A percentile compares a stretch with the other conserved stretches of the same genome.
These are phyloP conservation scores for Dromiciops gliroides DNA, from an alignment of 2,113 vertebrate species.

Conservation along the genomic window DNA sequence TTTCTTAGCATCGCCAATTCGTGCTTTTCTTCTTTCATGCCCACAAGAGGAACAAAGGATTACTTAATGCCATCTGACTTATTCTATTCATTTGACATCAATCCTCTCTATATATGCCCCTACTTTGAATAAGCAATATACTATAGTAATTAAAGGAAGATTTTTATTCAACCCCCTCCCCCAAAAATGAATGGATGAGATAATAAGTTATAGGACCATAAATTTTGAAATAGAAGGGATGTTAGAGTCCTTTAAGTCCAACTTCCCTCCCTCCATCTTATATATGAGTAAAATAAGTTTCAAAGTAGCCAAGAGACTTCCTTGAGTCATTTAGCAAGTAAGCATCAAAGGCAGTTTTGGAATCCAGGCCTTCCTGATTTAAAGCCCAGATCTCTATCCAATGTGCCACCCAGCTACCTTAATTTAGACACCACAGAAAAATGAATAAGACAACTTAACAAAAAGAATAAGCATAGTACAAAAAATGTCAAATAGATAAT, in stretches of 20 bases:
- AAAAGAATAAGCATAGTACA: neutral
- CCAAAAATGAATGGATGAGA: neutral
- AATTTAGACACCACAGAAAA: neutral
- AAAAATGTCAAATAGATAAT: neutral
- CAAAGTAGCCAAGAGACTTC: neutral
- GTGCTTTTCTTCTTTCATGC: neutral
- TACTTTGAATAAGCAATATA: neutral
- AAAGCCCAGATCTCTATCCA: neutral
- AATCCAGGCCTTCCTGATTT: neutral
- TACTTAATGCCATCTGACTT: neutral
- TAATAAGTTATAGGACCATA: neutral
- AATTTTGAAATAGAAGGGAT: neutral
- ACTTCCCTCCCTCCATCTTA: neutral
- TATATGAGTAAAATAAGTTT: neutral
- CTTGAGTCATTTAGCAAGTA: neutral
- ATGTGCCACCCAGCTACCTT: neutral
- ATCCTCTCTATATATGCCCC: neutral
- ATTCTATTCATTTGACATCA: neutral
- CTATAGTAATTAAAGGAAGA: neutral
- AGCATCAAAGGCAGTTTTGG: neutral
- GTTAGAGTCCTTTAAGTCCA: neutral
- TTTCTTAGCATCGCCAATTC: neutral
- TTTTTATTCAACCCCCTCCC: neutral
- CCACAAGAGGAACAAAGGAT: neutral
- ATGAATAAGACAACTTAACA: neutral